These are phyloP conservation scores for Stenodera caucasica DNA, from an alignment of 2,888 invertebrate genomes.

Conservation along the genomic window DNA sequence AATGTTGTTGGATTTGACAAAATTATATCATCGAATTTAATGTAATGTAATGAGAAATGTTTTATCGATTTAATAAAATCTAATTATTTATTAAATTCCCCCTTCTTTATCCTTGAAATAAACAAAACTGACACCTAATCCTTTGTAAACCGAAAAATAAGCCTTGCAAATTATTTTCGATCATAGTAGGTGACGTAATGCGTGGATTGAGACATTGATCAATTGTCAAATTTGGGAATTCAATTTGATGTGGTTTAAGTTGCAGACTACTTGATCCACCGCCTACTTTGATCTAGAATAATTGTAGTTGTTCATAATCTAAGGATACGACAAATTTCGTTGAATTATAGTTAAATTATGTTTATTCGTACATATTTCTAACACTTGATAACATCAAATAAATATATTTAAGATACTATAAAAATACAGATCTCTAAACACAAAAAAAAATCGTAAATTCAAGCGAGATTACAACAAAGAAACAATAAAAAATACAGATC, in stretches of 20 bases:
- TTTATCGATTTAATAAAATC: constrained; percentile 13
- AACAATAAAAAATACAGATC: neutral
- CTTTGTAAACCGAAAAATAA: no score
- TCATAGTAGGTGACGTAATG: no score
- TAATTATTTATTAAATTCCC: neutral
- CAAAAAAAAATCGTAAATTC: neutral
- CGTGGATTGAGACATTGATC: no score
- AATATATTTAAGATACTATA: constrained; percentile 12
- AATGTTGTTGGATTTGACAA: constrained; percentile 28
- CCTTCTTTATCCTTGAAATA: neutral
- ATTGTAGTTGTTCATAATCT: no score
- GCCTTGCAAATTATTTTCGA: no score
- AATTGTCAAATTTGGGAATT: no score
- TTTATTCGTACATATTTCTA: neutral
- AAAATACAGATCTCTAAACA: constrained; percentile 11
- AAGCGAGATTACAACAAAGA: neutral
- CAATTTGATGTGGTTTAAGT: no score
- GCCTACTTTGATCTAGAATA: no score
- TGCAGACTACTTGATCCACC: no score
- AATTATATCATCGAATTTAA: constrained; percentile 34
- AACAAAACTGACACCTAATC: neutral
- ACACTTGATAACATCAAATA: constrained; percentile 13
- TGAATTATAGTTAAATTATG: neutral
- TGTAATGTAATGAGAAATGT: constrained; percentile 26
- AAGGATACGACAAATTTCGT: no score